Percentiles rank a stretch among this genome's conserved stretches.
Conservation (phyloP, 2,113 vertebrate species). For the human region DNA sequence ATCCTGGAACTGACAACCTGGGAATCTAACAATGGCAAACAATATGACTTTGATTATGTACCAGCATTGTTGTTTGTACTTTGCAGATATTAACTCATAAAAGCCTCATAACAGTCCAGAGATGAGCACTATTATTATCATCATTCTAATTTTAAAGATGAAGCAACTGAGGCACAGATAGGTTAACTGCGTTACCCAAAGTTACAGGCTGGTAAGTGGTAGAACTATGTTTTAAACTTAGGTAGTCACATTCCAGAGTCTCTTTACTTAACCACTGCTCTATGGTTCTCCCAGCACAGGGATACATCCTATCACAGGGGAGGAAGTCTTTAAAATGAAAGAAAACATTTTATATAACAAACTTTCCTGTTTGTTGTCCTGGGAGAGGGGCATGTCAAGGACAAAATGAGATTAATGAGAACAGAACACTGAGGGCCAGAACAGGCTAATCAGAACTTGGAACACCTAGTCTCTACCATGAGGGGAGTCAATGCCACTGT, state of each 20-base stretch:
- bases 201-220: not conserved
- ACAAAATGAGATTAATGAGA: conserved; percentile 42
- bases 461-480: not conserved
- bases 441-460: conserved; percentile 4
- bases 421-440: not conserved
- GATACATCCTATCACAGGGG: not conserved
- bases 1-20: not conserved
- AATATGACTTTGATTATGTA: not conserved
- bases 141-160: not conserved
- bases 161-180: conserved; percentile 6
- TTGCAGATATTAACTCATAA: not conserved
- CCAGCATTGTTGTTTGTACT: not conserved
- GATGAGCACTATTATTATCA: not conserved
- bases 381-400: not conserved
- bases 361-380: conserved; percentile 30
- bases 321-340: conserved; percentile 26
- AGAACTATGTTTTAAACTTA: conserved; percentile 22
- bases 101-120: not conserved
- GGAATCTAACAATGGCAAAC: conserved; percentile 29
- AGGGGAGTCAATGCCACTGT: not conserved
- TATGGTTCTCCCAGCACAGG: not conserved
- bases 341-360: conserved; percentile 42
- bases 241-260: not conserved
- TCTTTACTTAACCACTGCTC: not conserved
- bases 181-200: not conserved